Evolutionary conservation across 2,888 invertebrate species (phyloP).

Genomic region (Bombylius discolor): DNA sequence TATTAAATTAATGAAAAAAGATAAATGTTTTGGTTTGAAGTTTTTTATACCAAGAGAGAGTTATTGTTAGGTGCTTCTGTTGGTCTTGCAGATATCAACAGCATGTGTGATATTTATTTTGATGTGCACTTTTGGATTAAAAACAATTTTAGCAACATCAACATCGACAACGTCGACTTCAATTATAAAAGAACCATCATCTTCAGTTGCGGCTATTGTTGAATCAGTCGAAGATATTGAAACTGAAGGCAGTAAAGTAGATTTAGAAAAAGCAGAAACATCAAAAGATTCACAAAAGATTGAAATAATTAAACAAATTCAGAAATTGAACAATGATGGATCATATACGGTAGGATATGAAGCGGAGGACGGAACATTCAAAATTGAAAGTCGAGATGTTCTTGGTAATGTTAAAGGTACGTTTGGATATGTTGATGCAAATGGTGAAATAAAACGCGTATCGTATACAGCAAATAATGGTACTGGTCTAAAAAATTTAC

Average conservation of each 20-base stretch:
- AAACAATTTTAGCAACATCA: constrained; percentile 8
- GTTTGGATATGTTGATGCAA: constrained; percentile 65
- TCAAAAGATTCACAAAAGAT: constrained; percentile 51
- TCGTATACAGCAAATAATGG: constrained; percentile 50
- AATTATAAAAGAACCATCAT: constrained; percentile 16
- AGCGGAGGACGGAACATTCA: constrained; percentile 73
- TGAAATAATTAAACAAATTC: constrained; percentile 69
- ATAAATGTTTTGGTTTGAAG: background rate
- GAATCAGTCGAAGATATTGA: constrained; percentile 20
- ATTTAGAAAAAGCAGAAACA: constrained; percentile 40
- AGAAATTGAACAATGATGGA: constrained; percentile 67
- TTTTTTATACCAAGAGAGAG: constrained; percentile 1
- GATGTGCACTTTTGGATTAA: constrained; percentile 15
- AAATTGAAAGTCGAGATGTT: constrained; percentile 70
- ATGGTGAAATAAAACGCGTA: constrained; percentile 65
- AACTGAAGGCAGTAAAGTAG: constrained; percentile 42
- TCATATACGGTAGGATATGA: constrained; percentile 77
- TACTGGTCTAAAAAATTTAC: constrained; percentile 34
- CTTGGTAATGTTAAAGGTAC: constrained; percentile 70
- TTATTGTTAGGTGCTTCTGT: constrained; percentile 13
- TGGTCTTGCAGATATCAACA: constrained; percentile 21
- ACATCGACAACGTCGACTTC: constrained; percentile 3
- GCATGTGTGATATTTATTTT: constrained; percentile 18
- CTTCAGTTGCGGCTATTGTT: constrained; percentile 4
- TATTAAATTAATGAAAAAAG: background rate